phyloP scores from a whole-genome alignment of 2,113 vertebrate genomes.

The Rhagologus leucostigma region DNA sequence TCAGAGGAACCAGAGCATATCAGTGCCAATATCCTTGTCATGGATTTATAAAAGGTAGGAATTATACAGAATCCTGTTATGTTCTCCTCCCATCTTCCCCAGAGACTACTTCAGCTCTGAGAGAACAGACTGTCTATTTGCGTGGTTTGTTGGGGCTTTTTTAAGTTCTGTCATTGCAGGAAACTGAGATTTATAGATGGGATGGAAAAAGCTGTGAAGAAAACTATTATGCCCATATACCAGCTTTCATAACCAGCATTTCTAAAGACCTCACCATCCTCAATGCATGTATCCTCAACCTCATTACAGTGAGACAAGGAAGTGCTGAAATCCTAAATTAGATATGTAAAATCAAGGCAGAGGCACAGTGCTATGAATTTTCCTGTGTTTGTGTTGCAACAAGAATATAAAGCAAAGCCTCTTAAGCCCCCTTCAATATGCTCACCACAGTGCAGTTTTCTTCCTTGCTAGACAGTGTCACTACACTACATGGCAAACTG shows the following conservation, averaged over 20 bases:
- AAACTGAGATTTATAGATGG: not conserved
- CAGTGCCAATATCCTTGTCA: not conserved
- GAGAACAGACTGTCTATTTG: not conserved
- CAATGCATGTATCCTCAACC: not conserved
- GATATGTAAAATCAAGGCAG: not conserved
- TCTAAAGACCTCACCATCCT: not conserved
- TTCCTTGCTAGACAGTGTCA: not conserved
- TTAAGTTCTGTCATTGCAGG: not conserved
- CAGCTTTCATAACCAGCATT: not conserved
- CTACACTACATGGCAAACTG: not conserved
- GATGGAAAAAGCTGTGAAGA: not conserved
- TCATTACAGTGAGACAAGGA: not conserved
- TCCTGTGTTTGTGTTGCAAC: not conserved
- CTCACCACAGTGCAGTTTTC: not conserved
- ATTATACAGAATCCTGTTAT: not conserved
- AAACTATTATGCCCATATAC: not conserved
- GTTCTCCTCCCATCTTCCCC: not conserved
- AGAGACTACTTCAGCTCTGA: not conserved
- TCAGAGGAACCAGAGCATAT: not conserved
- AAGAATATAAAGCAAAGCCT: not conserved
- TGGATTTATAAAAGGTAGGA: not conserved
- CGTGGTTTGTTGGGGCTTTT: not conserved
- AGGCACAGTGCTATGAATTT: not conserved
- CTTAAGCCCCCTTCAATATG: not conserved
- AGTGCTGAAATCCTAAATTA: not conserved